Evolutionary conservation across 2,113 vertebrate species (phyloP).

Genomic region (Hepsetus odoe): DNA sequence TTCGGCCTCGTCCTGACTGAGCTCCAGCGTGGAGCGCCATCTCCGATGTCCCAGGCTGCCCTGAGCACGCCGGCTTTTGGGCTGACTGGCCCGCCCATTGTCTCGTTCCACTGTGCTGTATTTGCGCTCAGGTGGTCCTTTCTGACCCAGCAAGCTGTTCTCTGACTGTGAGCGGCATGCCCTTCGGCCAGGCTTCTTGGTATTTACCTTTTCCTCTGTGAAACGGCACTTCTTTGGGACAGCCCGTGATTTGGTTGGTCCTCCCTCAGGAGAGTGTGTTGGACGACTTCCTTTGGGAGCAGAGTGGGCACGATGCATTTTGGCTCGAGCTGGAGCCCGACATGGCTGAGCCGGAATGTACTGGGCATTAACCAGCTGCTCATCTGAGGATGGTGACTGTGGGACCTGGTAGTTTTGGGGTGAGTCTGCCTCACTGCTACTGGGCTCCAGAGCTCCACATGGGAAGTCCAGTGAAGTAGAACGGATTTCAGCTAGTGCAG

Average conservation of each 20-base stretch:
- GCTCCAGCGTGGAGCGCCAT: conserved; percentile 84
- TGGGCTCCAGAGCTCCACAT: conserved; percentile 60
- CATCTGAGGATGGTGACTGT: conserved; percentile 58
- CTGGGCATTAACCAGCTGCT: conserved; percentile 80
- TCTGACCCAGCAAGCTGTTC: conserved; percentile 79
- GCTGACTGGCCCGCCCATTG: conserved; percentile 62
- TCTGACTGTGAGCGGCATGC: conserved; percentile 84
- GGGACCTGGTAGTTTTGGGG: conserved; percentile 54
- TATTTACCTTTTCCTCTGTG: conserved; percentile 66
- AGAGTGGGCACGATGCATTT: conserved; percentile 53
- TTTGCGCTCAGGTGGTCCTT: conserved; percentile 68
- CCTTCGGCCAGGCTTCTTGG: conserved; percentile 73
- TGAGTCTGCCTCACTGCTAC: conserved; percentile 65
- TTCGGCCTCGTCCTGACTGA: conserved; percentile 77
- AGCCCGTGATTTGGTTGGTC: conserved; percentile 55
- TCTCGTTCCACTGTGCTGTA: conserved; percentile 79
- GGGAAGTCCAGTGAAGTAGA: conserved; percentile 59
- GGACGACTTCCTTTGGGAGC: conserved; percentile 57
- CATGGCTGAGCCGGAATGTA: conserved; percentile 81
- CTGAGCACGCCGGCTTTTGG: conserved; percentile 68
- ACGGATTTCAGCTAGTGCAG: conserved; percentile 34
- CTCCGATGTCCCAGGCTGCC: conserved; percentile 67
- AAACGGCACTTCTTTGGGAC: conserved; percentile 76
- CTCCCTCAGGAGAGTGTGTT: conserved; percentile 63
- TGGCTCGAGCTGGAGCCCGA: conserved; percentile 63